phyloP scores from a whole-genome alignment of 2,113 vertebrate genomes.

The Micromys minutus region DNA sequence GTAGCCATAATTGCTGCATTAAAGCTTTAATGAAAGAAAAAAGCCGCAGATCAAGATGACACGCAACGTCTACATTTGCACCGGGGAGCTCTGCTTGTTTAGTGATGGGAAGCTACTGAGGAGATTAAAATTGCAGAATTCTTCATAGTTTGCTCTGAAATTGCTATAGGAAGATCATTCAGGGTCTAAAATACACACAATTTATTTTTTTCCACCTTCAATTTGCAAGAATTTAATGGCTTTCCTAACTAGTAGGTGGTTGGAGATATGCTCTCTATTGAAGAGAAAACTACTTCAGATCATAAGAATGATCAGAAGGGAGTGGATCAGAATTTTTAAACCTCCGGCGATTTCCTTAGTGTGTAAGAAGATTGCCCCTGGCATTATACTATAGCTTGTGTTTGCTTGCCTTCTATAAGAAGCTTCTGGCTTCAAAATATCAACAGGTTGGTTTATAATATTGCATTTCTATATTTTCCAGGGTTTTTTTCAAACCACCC shows the following conservation, averaged over 20 bases:
- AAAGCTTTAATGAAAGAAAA: constrained; percentile 92
- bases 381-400: not conserved
- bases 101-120: constrained; percentile 89
- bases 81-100: constrained; percentile 85
- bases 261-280: constrained; percentile 73
- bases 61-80: constrained; percentile 85
- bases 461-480: constrained; percentile 53
- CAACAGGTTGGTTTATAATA: constrained; percentile 84
- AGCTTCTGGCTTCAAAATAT: constrained; percentile 66
- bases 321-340: constrained; percentile 63
- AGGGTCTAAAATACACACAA: constrained; percentile 85
- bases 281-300: constrained; percentile 73
- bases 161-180: constrained; percentile 86
- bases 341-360: not conserved
- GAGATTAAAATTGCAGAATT: constrained; percentile 89
- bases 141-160: constrained; percentile 85
- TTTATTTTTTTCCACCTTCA: constrained; percentile 86
- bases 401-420: constrained; percentile 48
- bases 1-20: constrained; percentile 90
- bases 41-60: constrained; percentile 90
- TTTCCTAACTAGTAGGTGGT: constrained; percentile 78
- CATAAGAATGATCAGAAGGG: constrained; percentile 80
- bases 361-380: constrained; percentile 68
- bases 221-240: constrained; percentile 84
- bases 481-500: not conserved